Evolutionary conservation across 2,797 vertebrate species (phyloP).

Genomic region (Cuculus canorus): DNA sequence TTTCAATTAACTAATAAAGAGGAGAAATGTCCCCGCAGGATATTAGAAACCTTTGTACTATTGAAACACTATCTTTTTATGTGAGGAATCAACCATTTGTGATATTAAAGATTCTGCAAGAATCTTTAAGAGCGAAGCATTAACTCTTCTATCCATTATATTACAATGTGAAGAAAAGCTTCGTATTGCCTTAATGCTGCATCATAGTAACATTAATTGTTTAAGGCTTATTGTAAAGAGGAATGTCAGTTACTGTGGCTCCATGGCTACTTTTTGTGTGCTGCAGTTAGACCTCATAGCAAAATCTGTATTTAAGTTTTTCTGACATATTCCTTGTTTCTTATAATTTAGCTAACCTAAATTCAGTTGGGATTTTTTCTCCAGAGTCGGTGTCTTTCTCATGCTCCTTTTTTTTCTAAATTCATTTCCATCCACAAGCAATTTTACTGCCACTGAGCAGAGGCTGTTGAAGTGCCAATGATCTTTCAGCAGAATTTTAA

Average conservation of each 20-base stretch:
- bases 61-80: not conserved
- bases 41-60: not conserved
- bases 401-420: not conserved
- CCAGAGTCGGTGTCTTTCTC: not conserved
- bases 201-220: not conserved
- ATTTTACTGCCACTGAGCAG: not conserved
- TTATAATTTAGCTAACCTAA: not conserved
- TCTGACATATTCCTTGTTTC: not conserved
- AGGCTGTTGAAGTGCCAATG: not conserved
- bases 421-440: not conserved
- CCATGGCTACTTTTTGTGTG: not conserved
- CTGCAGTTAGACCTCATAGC: not conserved
- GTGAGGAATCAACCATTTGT: not conserved
- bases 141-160: not conserved
- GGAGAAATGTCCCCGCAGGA: not conserved
- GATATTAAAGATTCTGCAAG: not conserved
- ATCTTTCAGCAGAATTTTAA: not conserved
- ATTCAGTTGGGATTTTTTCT: not conserved
- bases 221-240: not conserved
- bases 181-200: not conserved
- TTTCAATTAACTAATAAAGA: not conserved
- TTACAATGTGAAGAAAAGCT: not conserved
- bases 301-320: not conserved
- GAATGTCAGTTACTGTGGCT: not conserved
- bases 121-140: not conserved